Base-by-base conservation (phyloP, 2,888 invertebrate genomes). In the Troides helena region DNA sequence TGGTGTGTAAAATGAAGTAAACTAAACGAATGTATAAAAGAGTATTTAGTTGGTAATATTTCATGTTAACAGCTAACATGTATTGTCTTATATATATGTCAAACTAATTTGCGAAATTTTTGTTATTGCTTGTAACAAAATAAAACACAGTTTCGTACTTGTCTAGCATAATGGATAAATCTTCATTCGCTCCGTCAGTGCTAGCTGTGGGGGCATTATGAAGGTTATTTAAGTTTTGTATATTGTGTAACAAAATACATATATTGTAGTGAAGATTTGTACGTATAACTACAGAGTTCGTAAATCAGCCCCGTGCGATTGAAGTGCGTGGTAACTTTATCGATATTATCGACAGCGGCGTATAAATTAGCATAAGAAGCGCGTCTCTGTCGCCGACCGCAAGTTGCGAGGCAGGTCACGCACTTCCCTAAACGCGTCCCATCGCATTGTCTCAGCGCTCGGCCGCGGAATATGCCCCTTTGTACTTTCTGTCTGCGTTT, bases 401-500 rank as follows among this genome's bases (percentile, higher is more conserved):
- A 80, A 79, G 78, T 89, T 87, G 81, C 78, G 76, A 91, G 80
- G 82, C 90, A 75, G 81, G 86, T 87, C 91, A 92, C 91, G 91
- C 88, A 88, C 90, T 88, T 89, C 87, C 89, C 90, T 87, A 90
- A 89, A 89, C 84, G 81, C 84, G 84, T 81, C 84, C 83, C 85
- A 80, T 79, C 80, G 79, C 80, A 76, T 77, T 76, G 74, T 76
- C 72, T 74, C 67, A 57, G 66, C 66, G 59, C 63, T 60, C 56
- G 69, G 69, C 67, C 70, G 71, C 59, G 64, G 67, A 67, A 67
- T 70, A 60, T 64, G 30, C n/a, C 30, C 30, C 64, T 67, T 71
- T 67, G 61, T 71, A 65, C 64, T 65, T 67, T 64, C 70, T 61
- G 67, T 71, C 61, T 39, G 67, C 59, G 66, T 59, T 56, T 57